These are phyloP conservation scores for Stegodyphus dumicola DNA, from an alignment of 1,140 invertebrate species.

Conservation along the genomic window DNA sequence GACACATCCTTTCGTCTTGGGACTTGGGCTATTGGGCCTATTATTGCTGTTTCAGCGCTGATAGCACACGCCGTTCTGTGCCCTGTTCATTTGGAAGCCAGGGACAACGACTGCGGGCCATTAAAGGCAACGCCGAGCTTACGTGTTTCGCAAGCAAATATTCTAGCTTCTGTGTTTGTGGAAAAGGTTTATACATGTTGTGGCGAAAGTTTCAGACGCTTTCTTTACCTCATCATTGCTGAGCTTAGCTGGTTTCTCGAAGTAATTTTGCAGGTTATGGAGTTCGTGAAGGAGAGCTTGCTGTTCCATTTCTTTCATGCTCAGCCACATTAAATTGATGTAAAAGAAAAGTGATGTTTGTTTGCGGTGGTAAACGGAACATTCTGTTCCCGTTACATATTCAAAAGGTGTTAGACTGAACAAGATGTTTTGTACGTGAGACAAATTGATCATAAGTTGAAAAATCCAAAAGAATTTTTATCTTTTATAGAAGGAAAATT, in stretches of 20 bases:
- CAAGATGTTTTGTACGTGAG: too few relatives aligned
- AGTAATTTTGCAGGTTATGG: neutral
- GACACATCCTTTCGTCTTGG: neutral
- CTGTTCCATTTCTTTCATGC: neutral
- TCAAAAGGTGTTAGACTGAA: too few relatives aligned
- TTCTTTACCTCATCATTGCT: neutral
- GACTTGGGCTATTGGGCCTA: conserved; percentile 10
- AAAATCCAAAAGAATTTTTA: too few relatives aligned
- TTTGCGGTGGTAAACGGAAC: neutral
- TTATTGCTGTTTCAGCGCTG: conserved; percentile 57
- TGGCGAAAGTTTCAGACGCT: neutral
- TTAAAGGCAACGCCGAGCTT: neutral
- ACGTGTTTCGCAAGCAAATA: conserved; percentile 50
- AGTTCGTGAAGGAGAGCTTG: neutral
- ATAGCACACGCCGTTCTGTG: conserved; percentile 32
- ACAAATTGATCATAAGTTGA: too few relatives aligned
- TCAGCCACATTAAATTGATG: neutral
- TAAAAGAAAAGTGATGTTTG: neutral
- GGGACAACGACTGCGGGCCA: conserved; percentile 1
- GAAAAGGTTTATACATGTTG: conserved; percentile 5
- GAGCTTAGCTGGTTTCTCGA: neutral
- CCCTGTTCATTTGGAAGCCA: conserved; percentile 36
- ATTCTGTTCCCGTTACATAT: too few relatives aligned
- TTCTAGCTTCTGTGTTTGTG: conserved; percentile 3
- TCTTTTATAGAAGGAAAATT: too few relatives aligned